phyloP scores from a whole-genome alignment of 64 coral and sea anemone species.

The Cladopsammia gracilis region DNA sequence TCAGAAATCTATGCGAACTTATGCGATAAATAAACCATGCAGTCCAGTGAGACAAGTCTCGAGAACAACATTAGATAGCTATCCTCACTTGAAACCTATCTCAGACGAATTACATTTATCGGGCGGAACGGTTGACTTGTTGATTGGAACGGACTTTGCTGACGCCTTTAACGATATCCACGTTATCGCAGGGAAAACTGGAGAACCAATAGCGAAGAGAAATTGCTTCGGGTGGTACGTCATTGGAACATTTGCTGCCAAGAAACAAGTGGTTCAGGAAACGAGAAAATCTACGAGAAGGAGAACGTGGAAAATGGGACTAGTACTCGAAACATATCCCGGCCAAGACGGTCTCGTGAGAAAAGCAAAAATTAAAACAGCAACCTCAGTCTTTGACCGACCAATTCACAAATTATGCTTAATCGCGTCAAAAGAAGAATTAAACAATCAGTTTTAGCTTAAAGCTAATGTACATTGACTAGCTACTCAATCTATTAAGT shows the following conservation, averaged over 20 bases:
- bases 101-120: background rate
- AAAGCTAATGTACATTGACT: background rate
- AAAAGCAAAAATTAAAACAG: conserved; percentile 45
- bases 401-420: conserved; percentile 39
- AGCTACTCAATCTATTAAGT: background rate
- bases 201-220: conserved; percentile 39
- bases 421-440: conserved; percentile 34
- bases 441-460: background rate
- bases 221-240: conserved; percentile 38
- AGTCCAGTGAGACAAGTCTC: conserved; percentile 57
- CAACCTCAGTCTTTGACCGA: background rate
- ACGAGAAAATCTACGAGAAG: conserved; percentile 57
- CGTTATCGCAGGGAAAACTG: conserved; percentile 27
- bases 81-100: background rate
- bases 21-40: conserved; percentile 52
- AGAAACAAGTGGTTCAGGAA: conserved; percentile 69
- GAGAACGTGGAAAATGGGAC: conserved; percentile 50
- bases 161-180: conserved; percentile 67
- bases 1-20: conserved; percentile 28
- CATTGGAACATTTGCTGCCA: conserved; percentile 46
- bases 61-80: conserved; percentile 25
- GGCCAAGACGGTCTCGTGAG: background rate
- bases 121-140: background rate
- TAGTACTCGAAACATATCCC: conserved; percentile 22
- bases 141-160: conserved; percentile 4